These are phyloP conservation scores for Hucho hucho DNA, from an alignment of 2,113 vertebrate genomes.

Conservation along the genomic window DNA sequence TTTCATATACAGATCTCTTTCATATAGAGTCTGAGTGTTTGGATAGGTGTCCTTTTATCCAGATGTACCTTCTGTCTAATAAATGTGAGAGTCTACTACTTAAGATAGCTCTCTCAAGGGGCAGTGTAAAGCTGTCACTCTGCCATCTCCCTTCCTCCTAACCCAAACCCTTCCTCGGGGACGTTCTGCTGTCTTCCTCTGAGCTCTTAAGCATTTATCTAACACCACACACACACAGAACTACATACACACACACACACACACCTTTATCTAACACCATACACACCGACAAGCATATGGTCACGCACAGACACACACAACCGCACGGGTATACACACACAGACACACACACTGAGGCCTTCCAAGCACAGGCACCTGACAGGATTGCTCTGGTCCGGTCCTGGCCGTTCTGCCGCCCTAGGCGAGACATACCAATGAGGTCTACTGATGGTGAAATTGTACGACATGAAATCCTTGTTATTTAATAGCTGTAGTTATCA, in stretches of 20 bases:
- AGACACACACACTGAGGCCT: background rate
- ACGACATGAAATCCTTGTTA: too few relatives aligned
- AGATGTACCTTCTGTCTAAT: background rate
- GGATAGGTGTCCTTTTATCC: too few relatives aligned
- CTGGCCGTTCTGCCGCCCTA: too few relatives aligned
- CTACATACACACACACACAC: background rate
- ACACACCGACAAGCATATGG: background rate
- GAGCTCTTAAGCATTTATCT: background rate
- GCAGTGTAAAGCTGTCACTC: background rate
- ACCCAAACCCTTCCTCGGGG: background rate
- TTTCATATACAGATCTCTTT: too few relatives aligned
- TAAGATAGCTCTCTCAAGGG: background rate
- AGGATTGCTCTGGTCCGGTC: too few relatives aligned
- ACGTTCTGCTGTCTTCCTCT: slow-evolving; percentile 3
- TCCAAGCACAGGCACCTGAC: too few relatives aligned
- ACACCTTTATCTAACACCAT: background rate
- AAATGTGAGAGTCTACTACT: background rate
- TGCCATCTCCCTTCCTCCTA: too few relatives aligned
- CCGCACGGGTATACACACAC: background rate
- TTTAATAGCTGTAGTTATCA: too few relatives aligned
- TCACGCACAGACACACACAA: background rate
- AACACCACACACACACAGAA: too few relatives aligned
- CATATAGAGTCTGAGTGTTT: too few relatives aligned
- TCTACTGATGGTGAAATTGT: too few relatives aligned
- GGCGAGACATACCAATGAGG: too few relatives aligned